Base-by-base conservation (phyloP, 1,140 invertebrate species). In the Penaeus vannamei region DNA sequence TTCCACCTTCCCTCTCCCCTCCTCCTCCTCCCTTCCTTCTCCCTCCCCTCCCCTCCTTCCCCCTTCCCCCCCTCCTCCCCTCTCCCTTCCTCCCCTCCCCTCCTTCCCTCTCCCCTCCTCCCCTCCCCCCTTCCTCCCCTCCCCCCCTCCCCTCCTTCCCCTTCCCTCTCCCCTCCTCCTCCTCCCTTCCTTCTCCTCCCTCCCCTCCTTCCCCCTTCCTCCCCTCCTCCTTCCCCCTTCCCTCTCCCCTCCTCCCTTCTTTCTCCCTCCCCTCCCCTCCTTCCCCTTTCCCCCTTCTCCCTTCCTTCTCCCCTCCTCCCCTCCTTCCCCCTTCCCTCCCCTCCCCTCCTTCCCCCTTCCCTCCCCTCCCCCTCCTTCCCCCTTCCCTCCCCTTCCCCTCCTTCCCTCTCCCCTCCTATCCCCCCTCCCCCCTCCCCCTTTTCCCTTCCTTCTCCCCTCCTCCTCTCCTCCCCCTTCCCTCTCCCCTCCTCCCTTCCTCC, bases 121-220 rank as follows among this genome's bases (percentile, higher is more conserved):
- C 69, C 20, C 4, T n/a, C n/a, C 19, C 2, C 2, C 5, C 32
- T 23, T 72, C 32, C 69, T 32, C 69, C 23, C 1, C 20, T 8
- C 8, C 14, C 69, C 23, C 69, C 32, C n/a, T 23, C 20, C 20
- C 32, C 26, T 29, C 20, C n/a, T 12, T 23, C 2, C 69, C 10
- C 32, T n/a, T n/a, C 26, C 26, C 32, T 29, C 32, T 23, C 32
- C 26, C 69, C 14, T 72, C 14, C 20, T 72, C 8, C 66, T 2
- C 14, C 14, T n/a, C 14, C 32, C 23, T 72, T n/a, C n/a, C n/a
- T 72, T n/a, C 32, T 8, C 32, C 14, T 2, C 66, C 32, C 32
- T 1, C 0, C 20, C 4, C 5, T 4, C 32, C n/a, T 23, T 8
- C 5, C 23, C 32, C 0, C 3, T 8, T 1, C 20, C 26, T n/a